Evolutionary conservation across 1,140 invertebrate genomes (phyloP).

Genomic region (Dendroctonus valens): DNA sequence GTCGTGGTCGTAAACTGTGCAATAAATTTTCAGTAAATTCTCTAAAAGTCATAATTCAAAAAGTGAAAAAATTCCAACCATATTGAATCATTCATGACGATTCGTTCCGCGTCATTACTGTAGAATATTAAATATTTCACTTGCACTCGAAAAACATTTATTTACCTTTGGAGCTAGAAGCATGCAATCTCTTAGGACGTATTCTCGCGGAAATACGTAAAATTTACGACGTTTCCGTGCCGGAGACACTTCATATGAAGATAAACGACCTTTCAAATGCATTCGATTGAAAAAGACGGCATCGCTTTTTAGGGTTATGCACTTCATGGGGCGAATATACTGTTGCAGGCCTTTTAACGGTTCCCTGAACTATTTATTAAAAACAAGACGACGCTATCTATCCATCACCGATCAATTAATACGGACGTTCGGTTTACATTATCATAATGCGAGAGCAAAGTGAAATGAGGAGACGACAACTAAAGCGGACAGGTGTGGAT

Average conservation of each 20-base stretch:
- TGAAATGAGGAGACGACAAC: no score
- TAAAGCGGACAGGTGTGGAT: no score
- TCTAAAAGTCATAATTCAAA: no score
- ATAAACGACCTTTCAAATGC: constrained; percentile 36
- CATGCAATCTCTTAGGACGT: constrained; percentile 30
- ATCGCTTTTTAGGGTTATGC: constrained; percentile 22
- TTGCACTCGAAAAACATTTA: constrained; percentile 31
- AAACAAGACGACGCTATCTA: not conserved
- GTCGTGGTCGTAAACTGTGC: no score
- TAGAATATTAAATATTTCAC: constrained; percentile 29
- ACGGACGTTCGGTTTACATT: no score
- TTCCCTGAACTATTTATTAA: constrained; percentile 9
- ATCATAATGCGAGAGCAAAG: no score
- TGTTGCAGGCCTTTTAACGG: constrained; percentile 11
- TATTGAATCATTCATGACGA: constrained; percentile 12
- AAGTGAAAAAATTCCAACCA: not conserved
- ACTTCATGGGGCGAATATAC: constrained; percentile 27
- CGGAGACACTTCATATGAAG: constrained; percentile 34
- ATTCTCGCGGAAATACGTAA: constrained; percentile 31
- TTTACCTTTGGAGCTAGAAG: constrained; percentile 20
- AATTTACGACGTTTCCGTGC: constrained; percentile 35
- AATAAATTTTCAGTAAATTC: no score
- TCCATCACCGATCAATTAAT: no score
- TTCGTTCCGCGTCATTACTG: constrained; percentile 13
- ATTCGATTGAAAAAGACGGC: constrained; percentile 34